A percentile compares a stretch with the other conserved stretches of the same genome.
Evolutionary conservation across 2,797 vertebrate species (phyloP).

Genomic region (Sebastes taczanowskii): DNA sequence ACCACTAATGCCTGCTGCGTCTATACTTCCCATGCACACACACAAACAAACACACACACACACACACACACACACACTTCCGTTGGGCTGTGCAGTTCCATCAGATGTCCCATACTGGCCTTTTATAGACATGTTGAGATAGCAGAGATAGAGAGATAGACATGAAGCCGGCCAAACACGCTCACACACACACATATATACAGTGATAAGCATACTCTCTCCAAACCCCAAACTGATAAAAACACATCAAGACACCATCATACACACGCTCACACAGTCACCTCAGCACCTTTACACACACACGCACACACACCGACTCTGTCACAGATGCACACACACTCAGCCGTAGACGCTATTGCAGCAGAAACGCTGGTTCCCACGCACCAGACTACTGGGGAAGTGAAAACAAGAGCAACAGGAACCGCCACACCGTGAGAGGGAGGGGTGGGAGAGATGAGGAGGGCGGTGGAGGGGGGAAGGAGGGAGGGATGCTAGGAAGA

Average conservation of each 20-base stretch:
- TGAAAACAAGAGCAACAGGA: constrained; percentile 85
- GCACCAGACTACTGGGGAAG: constrained; percentile 76
- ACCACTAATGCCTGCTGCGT: constrained; percentile 28
- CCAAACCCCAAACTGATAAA: constrained; percentile 18
- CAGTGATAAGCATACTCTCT: background rate
- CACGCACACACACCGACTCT: background rate
- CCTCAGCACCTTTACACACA: constrained; percentile 21
- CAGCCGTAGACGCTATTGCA: constrained; percentile 56
- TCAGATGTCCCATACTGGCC: constrained; percentile 48
- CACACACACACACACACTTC: constrained; percentile 37
- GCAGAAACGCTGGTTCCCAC: constrained; percentile 79
- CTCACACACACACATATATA: background rate
- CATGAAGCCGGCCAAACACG: constrained; percentile 18
- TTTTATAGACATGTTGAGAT: constrained; percentile 66
- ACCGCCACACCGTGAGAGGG: constrained; percentile 75
- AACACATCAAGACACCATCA: constrained; percentile 9
- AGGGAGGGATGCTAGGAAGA: background rate
- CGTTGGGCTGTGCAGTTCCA: constrained; percentile 23
- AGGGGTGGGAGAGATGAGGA: constrained; percentile 53
- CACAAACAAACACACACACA: background rate
- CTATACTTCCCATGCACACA: constrained; percentile 23
- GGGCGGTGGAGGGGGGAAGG: background rate
- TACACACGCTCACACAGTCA: constrained; percentile 10
- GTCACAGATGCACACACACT: constrained; percentile 23
- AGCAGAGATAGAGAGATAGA: constrained; percentile 57